Evolutionary conservation across 2,797 vertebrate genomes (phyloP).

Genomic region (Uromys caudimaculatus): DNA sequence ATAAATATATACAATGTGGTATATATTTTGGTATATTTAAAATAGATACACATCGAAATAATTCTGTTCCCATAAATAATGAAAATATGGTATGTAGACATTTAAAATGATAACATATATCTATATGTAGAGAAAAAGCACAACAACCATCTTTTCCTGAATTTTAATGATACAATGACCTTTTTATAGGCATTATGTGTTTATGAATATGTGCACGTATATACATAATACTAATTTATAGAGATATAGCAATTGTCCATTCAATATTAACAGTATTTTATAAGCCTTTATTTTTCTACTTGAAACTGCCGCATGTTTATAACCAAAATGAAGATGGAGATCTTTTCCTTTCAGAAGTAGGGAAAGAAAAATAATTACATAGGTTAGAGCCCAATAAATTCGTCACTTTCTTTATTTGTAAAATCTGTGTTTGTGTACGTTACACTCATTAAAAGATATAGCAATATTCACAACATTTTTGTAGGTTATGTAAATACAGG

Average conservation of each 20-base stretch:
- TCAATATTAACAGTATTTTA: not conserved
- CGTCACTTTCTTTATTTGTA: not conserved
- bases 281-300: not conserved
- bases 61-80: not conserved
- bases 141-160: not conserved
- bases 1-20: not conserved
- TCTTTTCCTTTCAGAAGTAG: not conserved
- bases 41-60: not conserved
- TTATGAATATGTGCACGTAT: not conserved
- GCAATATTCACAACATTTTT: not conserved
- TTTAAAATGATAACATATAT: not conserved
- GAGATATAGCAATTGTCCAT: not conserved
- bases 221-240: not conserved
- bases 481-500: not conserved
- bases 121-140: not conserved
- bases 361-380: not conserved
- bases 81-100: not conserved
- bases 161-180: not conserved
- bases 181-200: not conserved
- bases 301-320: not conserved
- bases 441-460: not conserved
- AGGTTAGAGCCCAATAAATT: not conserved
- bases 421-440: not conserved
- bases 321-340: not conserved
- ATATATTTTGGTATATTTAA: not conserved